Conservation (phyloP, 2,113 vertebrate genomes). For the Actenoides lindsayi region DNA sequence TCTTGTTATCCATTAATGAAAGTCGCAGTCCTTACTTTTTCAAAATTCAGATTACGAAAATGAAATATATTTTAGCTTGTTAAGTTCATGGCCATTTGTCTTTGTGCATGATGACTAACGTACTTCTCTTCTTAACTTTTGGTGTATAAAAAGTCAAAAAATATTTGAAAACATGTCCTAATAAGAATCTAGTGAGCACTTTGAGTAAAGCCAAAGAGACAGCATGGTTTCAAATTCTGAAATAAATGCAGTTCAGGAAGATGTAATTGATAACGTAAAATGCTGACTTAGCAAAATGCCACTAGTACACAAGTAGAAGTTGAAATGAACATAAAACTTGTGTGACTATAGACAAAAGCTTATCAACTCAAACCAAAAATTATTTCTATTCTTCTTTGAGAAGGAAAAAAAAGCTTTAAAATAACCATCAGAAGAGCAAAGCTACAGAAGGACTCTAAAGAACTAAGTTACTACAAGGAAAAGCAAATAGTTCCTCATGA, state of each 20-base stretch:
- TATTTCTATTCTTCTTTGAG: background rate
- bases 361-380: background rate
- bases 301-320: background rate
- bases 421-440: background rate
- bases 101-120: background rate
- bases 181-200: background rate
- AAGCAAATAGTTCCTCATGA: background rate
- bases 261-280: background rate
- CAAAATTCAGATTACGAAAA: background rate
- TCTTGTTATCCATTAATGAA: background rate
- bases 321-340: background rate
- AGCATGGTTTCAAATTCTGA: background rate
- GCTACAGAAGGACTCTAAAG: background rate
- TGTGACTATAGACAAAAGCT: background rate
- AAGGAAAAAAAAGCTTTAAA: background rate
- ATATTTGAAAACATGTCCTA: background rate
- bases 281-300: background rate
- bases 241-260: background rate
- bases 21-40: background rate
- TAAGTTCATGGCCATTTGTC: background rate
- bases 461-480: conserved; percentile 8
- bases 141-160: background rate
- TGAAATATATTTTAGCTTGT: background rate
- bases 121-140: background rate
- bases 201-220: background rate